Evolutionary conservation across 2,113 vertebrate genomes (phyloP).

Genomic region (Micromys minutus): DNA sequence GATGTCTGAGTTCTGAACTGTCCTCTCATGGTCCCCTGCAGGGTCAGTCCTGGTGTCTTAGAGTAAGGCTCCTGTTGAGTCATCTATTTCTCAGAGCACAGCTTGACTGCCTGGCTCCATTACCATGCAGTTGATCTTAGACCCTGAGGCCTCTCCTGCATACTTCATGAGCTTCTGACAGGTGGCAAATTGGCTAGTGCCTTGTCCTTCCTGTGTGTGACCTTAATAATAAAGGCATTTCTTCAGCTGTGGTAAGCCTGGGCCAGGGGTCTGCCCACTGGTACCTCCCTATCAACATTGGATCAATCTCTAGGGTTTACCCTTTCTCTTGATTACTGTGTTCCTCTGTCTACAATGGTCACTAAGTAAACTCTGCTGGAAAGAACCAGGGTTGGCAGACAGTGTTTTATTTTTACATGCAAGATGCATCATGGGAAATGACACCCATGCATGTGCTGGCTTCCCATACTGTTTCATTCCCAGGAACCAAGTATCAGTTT

Average conservation of each 20-base stretch:
- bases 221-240: neutral
- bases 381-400: neutral
- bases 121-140: too few species aligned
- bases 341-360: neutral
- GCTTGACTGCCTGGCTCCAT: too few species aligned
- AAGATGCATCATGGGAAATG: neutral
- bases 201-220: neutral
- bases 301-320: neutral
- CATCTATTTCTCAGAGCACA: too few species aligned
- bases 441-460: fast-evolving
- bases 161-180: too few species aligned
- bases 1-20: too few species aligned
- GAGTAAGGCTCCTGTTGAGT: too few species aligned
- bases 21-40: too few species aligned
- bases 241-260: neutral
- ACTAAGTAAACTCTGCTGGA: too few species aligned
- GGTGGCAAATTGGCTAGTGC: too few species aligned
- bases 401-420: neutral
- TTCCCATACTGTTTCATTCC: neutral
- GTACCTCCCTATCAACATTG: neutral
- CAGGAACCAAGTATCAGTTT: neutral
- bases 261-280: too few species aligned
- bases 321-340: neutral
- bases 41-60: too few species aligned
- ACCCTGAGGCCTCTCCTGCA: too few species aligned